These are phyloP conservation scores for Rhorus exstirpatorius DNA, from an alignment of 2,888 invertebrate genomes.

Conservation along the genomic window DNA sequence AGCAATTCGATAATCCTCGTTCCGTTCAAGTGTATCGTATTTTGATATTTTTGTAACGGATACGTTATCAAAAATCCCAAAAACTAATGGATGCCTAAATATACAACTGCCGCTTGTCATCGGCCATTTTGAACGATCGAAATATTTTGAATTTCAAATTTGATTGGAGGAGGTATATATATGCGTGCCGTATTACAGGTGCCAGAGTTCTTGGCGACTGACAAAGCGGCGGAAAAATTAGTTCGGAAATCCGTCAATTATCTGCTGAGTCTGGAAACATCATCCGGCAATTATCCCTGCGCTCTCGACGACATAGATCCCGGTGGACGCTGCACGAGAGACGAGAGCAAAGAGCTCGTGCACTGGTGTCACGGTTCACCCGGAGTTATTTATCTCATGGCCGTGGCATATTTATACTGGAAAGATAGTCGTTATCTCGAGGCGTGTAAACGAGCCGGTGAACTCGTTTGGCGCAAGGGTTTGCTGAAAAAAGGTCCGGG, in stretches of 20 bases:
- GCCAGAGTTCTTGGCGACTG: constrained; percentile 87
- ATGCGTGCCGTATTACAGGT: constrained; percentile 69
- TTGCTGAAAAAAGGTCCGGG: constrained; percentile 95
- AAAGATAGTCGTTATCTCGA: constrained; percentile 91
- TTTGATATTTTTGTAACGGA: neutral
- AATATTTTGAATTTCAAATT: constrained; percentile 43
- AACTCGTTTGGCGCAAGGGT: constrained; percentile 94
- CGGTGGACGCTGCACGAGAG: constrained; percentile 81
- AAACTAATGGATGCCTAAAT: neutral
- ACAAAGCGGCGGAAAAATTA: constrained; percentile 87
- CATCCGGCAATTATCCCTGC: constrained; percentile 92
- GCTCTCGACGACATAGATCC: constrained; percentile 90
- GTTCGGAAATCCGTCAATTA: constrained; percentile 90
- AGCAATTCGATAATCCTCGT: constrained; percentile 86
- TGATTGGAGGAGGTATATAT: too few species aligned
- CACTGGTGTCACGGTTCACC: constrained; percentile 98
- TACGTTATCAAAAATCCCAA: neutral
- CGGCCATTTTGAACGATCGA: neutral
- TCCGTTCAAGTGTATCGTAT: constrained; percentile 69
- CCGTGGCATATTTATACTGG: constrained; percentile 92
- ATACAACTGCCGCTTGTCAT: neutral
- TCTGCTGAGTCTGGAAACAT: constrained; percentile 89
- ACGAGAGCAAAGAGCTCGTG: constrained; percentile 89
- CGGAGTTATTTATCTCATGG: constrained; percentile 93
- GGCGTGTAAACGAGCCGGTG: constrained; percentile 90